A percentile compares a stretch with the other conserved stretches of the same genome.
These are phyloP conservation scores for Ophion ventricosus DNA, from an alignment of 2,888 invertebrate species.

Conservation along the genomic window DNA sequence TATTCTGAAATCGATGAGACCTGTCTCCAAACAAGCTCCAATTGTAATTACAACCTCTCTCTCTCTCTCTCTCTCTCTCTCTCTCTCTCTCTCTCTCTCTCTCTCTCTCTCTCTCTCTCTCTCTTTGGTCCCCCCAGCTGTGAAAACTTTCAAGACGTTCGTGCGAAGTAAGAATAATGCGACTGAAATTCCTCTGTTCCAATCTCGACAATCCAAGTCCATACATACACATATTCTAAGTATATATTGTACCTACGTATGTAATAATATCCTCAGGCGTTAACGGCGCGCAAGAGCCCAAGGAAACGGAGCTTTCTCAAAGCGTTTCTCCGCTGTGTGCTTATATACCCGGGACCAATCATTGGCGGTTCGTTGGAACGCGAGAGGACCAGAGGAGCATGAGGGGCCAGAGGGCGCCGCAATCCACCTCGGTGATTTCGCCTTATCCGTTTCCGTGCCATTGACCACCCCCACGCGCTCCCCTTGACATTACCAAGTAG, in stretches of 20 bases:
- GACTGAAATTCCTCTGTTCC: conserved; percentile 15
- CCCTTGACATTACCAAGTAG: conserved; percentile 70
- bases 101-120: too few relatives aligned
- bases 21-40: conserved; percentile 4
- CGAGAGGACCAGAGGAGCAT: conserved; percentile 28
- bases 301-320: conserved; percentile 49
- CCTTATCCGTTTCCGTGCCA: conserved; percentile 75
- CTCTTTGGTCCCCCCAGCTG: background rate
- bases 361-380: conserved; percentile 66
- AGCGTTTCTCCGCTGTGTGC: conserved; percentile 15
- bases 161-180: background rate
- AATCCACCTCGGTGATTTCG: conserved; percentile 73
- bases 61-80: background rate
- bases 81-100: too few relatives aligned
- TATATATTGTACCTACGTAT: background rate
- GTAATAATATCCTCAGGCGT: conserved; percentile 42
- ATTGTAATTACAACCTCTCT: background rate
- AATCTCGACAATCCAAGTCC: background rate
- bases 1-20: background rate
- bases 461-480: conserved; percentile 66
- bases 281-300: conserved; percentile 16
- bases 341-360: conserved; percentile 66
- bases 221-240: background rate
- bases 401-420: conserved; percentile 35
- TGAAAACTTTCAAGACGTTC: conserved; percentile 33